Evolutionary conservation across 1,140 invertebrate genomes (phyloP).

Genomic region (Achroia grisella): DNA sequence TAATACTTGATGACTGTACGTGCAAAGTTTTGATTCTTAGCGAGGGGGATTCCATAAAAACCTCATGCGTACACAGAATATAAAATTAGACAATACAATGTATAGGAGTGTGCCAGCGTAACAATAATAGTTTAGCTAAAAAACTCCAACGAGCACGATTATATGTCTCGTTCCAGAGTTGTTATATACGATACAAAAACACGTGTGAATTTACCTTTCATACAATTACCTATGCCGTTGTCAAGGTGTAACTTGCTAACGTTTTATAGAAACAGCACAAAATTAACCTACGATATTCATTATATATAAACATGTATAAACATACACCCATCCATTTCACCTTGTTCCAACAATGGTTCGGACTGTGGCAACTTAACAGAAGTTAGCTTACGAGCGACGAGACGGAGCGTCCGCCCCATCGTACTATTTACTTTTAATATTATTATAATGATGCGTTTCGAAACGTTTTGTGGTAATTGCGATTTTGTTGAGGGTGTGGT

Average conservation of each 20-base stretch:
- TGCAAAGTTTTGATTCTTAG: too few relatives aligned
- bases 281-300: conserved; percentile 70
- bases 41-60: too few relatives aligned
- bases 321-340: conserved; percentile 63
- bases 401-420: conserved; percentile 17
- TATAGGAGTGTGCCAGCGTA: too few relatives aligned
- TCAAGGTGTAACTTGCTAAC: conserved; percentile 1
- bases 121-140: too few relatives aligned
- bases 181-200: conserved; percentile 16
- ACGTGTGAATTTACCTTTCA: conserved; percentile 9
- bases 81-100: too few relatives aligned
- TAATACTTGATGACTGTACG: too few relatives aligned
- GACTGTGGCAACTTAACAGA: conserved; percentile 62
- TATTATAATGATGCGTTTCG: conserved; percentile 52
- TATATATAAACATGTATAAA: conserved; percentile 72
- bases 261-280: conserved; percentile 42
- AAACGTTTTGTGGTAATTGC: conserved; percentile 60
- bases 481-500: conserved; percentile 41
- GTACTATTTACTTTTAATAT: conserved; percentile 43
- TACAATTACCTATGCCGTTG: conserved; percentile 14
- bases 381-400: conserved; percentile 43
- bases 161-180: conserved; percentile 15
- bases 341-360: conserved; percentile 43
- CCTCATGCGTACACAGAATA: too few relatives aligned
- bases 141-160: conserved; percentile 10